phyloP scores from a whole-genome alignment of 2,797 vertebrate genomes.

The Apodemus agrarius region DNA sequence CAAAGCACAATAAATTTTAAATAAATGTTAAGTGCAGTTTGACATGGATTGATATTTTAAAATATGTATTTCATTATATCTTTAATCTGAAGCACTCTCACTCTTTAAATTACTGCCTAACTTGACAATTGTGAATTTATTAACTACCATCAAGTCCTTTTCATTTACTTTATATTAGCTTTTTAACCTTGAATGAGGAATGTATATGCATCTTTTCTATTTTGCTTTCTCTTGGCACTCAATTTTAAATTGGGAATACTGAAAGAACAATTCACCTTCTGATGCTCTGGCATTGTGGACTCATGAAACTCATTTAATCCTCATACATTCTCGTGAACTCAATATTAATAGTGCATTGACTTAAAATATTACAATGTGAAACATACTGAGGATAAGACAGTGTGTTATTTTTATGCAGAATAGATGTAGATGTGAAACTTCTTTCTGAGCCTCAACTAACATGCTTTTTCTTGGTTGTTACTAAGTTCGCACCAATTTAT shows the following conservation, averaged over 20 bases:
- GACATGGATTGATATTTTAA: conserved; percentile 53
- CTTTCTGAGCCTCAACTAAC: background rate
- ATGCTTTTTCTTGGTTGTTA: background rate
- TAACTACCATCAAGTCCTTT: conserved; percentile 49
- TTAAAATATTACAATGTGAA: background rate
- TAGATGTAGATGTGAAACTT: background rate
- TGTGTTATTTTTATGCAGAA: background rate
- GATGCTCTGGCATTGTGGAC: background rate
- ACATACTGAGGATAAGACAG: background rate
- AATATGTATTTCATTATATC: conserved; percentile 40
- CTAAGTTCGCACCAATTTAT: background rate
- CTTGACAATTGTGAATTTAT: conserved; percentile 63
- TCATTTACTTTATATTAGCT: conserved; percentile 54
- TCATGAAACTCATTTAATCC: background rate
- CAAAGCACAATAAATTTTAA: conserved; percentile 50
- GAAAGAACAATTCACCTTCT: background rate
- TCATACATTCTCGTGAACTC: background rate
- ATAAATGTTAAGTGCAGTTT: conserved; percentile 54
- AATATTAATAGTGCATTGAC: background rate
- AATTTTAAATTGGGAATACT: background rate
- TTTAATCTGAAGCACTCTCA: conserved; percentile 42
- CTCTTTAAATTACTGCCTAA: conserved; percentile 56
- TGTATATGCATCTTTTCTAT: background rate
- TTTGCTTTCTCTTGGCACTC: background rate
- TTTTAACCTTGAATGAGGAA: conserved; percentile 8